A percentile compares a stretch with the other conserved stretches of the same genome.
Conservation (phyloP, 1,140 invertebrate species). For the Rhyacophila brunnea region DNA sequence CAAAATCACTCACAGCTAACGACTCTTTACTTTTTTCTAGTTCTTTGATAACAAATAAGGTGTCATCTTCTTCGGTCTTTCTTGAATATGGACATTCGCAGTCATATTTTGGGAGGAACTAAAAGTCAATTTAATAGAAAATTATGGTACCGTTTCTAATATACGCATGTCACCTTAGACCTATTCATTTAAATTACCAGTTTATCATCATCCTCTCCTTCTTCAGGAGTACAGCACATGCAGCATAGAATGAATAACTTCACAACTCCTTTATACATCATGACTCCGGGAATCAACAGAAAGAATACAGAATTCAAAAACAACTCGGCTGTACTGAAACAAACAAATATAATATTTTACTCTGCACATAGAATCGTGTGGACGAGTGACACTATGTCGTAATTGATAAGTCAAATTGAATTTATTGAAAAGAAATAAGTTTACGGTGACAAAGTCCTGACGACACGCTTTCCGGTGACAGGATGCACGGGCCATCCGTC, state of each 20-base stretch:
- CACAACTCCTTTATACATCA: too few species aligned
- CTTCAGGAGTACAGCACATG: neutral
- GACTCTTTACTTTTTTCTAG: slow-evolving; percentile 1
- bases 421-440: slow-evolving; percentile 1
- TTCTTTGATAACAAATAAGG: slow-evolving; percentile 1
- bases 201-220: neutral
- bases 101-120: too few species aligned
- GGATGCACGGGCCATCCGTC: slow-evolving; percentile 1
- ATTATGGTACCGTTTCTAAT: too few species aligned
- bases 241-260: neutral
- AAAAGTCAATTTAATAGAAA: too few species aligned
- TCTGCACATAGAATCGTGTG: too few species aligned
- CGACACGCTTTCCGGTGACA: neutral
- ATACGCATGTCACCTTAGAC: too few species aligned
- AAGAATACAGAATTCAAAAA: slow-evolving; percentile 7
- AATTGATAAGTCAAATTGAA: too few species aligned
- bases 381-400: too few species aligned
- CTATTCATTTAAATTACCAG: neutral
- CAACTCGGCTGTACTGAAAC: neutral
- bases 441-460: slow-evolving; percentile 6
- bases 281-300: neutral
- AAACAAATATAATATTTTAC: too few species aligned
- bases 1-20: neutral
- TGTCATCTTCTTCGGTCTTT: slow-evolving; percentile 4
- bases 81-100: too few species aligned